Base-by-base conservation (phyloP, 64 coral and sea anemone genomes). In the Montipora capricornis region DNA sequence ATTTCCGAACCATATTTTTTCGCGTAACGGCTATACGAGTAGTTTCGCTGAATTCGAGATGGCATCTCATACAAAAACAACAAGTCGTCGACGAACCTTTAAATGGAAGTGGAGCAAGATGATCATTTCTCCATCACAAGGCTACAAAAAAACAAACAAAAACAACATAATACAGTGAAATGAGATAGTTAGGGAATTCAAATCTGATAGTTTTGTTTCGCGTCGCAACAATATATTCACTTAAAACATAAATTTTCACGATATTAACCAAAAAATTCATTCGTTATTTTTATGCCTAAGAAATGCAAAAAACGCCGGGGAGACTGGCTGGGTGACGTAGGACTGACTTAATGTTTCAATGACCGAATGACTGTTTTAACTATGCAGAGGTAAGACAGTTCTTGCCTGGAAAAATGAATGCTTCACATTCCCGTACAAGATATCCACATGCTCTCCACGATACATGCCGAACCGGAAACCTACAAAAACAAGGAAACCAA, bases 111-210 rank as follows among this genome's bases (percentile, higher is more conserved):
- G 98, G 74, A 99, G 89, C 7, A 99, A 80, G 73, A 99, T 99
- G 45, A 99, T 99, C 98, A 99, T 99, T 96, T 99, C 98, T 68
- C 92, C 95, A 89, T 99, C 98, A 80, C 98, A 99, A 24, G 98
- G 98, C 98, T 99, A 74, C 48, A 91, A 80, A 74, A 22, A 64
- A 81, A 84, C 2, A 90, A 62, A 44, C 11, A 47, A 78, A 75
- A 81, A 81, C 37, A 37, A 37, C 37, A 37, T 37, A 37, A 37
- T 37, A 2, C 37, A 37, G 37, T 0, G 11, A 2, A 57, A 37
- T 37, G 37, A 37, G 37, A 37, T 37, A 37, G 37, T 37, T 37
- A 37, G 37, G 37, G 37, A 37, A 37, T 37, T 37, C 29, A 37
- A 37, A 37, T 37, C 29, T 37, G 29, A 1, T 37, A 37, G 37